These are phyloP conservation scores for Glossophaga mutica DNA, from an alignment of 2,797 vertebrate species.

Conservation along the genomic window DNA sequence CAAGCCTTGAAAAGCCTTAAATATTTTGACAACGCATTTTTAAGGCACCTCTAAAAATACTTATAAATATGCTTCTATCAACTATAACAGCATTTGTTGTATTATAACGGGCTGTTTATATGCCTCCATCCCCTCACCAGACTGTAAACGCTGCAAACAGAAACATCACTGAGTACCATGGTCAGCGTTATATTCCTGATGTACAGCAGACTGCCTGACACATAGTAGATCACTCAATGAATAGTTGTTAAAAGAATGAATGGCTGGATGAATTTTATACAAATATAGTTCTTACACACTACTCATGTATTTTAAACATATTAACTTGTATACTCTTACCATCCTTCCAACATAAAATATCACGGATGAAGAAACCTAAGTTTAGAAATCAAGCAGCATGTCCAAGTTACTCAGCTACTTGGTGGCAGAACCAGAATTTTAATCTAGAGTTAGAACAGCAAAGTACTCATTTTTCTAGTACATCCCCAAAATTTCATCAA, in stretches of 20 bases:
- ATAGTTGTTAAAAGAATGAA: neutral
- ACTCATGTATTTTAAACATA: neutral
- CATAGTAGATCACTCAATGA: neutral
- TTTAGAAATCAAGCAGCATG: neutral
- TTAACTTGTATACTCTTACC: conserved; percentile 2
- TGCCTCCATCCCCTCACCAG: neutral
- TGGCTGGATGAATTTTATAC: neutral
- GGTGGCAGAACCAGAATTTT: neutral
- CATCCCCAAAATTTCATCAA: neutral
- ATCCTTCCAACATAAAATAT: neutral
- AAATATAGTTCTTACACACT: neutral
- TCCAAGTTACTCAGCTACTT: neutral
- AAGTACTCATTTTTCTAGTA: neutral
- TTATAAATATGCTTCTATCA: neutral
- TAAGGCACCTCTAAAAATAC: neutral
- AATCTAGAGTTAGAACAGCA: neutral
- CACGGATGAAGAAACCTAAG: neutral
- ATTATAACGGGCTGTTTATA: neutral
- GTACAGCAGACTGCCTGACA: neutral
- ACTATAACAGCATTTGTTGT: neutral
- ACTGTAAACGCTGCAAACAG: neutral
- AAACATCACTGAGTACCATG: neutral
- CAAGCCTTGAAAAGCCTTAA: neutral
- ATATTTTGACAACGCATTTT: neutral
- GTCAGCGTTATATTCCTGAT: neutral